A percentile compares a stretch with the other conserved stretches of the same genome.
Conservation (phyloP, 2,113 vertebrate species). For the Pteruthius melanotis region DNA sequence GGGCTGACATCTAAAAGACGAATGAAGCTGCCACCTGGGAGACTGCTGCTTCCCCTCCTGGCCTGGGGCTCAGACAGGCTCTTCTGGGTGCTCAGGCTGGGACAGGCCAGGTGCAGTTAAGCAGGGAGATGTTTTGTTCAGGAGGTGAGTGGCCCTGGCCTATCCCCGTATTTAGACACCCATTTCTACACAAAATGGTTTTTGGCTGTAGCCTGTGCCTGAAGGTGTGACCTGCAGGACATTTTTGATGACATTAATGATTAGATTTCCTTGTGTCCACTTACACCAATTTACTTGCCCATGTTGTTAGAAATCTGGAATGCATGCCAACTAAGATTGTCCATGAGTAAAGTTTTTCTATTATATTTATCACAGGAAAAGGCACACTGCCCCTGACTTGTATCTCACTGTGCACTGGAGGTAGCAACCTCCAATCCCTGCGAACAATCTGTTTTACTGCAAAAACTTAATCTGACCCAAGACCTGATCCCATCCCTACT, state of each 20-base stretch:
- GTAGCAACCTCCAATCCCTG: not conserved
- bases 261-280: not conserved
- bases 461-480: not conserved
- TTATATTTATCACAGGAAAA: not conserved
- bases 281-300: not conserved
- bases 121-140: not conserved
- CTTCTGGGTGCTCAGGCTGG: not conserved
- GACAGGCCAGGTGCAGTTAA: not conserved
- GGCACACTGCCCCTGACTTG: not conserved
- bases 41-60: not conserved
- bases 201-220: not conserved
- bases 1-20: not conserved
- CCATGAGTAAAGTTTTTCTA: not conserved
- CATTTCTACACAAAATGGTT: not conserved
- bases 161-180: not conserved
- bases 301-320: not conserved
- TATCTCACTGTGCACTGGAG: not conserved
- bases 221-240: not conserved
- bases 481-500: not conserved
- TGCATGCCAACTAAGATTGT: not conserved
- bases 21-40: not conserved
- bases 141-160: fast-evolving
- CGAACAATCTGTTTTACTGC: not conserved
- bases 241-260: not conserved
- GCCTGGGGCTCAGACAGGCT: not conserved